Conservation (phyloP, 2,113 vertebrate species). For the Xenotilapia longispinis region DNA sequence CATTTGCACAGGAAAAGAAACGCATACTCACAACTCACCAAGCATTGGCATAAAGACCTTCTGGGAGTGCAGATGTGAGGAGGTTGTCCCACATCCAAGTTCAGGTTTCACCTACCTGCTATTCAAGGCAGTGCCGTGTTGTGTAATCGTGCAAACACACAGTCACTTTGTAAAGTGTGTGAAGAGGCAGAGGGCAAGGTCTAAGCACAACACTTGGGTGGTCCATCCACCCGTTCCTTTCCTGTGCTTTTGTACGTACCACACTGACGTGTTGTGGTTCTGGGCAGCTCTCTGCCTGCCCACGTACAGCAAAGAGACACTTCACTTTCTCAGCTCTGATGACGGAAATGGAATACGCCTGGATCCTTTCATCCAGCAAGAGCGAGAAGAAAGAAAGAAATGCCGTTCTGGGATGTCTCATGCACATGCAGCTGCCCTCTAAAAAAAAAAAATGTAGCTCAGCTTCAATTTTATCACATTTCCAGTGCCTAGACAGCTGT, state of each 20-base stretch:
- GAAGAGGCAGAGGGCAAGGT: not conserved
- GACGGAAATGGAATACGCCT: constrained; percentile 32
- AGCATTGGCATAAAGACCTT: not conserved
- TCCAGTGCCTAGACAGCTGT: constrained; percentile 41
- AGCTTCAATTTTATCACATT: constrained; percentile 19
- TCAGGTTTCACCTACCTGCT: not conserved
- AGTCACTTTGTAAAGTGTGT: not conserved
- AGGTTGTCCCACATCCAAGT: not conserved
- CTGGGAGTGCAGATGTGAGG: not conserved
- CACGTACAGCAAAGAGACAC: constrained; percentile 24
- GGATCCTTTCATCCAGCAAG: constrained; percentile 22
- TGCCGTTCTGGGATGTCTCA: not conserved
- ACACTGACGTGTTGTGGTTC: constrained; percentile 20
- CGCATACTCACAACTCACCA: not conserved
- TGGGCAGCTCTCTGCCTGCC: constrained; percentile 1
- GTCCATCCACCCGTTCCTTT: constrained; percentile 4
- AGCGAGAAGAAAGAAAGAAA: not conserved
- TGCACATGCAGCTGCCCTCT: constrained; percentile 7
- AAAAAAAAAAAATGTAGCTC: not conserved
- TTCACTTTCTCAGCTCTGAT: constrained; percentile 14
- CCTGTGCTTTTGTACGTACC: not conserved
- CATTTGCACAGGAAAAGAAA: not conserved
- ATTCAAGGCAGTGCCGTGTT: not conserved
- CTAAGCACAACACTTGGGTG: constrained; percentile 35
- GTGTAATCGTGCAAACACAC: not conserved